Evolutionary conservation across 1,140 invertebrate species (phyloP).

Genomic region (Drosophila obscura): DNA sequence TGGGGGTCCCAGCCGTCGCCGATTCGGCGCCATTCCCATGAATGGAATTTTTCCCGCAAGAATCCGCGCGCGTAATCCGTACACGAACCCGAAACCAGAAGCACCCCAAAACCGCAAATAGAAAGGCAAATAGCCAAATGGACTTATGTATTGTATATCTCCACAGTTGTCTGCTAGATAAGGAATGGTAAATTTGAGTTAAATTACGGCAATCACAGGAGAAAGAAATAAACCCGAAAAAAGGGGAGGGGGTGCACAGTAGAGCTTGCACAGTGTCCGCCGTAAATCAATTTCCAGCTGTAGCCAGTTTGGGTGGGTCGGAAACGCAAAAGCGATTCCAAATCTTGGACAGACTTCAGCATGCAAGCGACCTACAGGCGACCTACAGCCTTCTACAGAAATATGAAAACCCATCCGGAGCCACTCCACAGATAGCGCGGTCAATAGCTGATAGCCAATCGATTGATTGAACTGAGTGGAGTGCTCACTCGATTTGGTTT

Average conservation of each 20-base stretch:
- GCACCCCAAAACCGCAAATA: constrained; percentile 25
- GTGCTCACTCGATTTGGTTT: constrained; percentile 7
- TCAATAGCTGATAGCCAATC: constrained; percentile 30
- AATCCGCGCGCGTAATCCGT: constrained; percentile 5
- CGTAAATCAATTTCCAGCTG: constrained; percentile 26
- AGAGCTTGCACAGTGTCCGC: neutral
- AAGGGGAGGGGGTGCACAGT: neutral
- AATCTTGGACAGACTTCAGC: constrained; percentile 8
- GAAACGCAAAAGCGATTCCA: constrained; percentile 22
- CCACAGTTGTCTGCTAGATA: constrained; percentile 48
- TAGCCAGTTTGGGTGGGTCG: neutral
- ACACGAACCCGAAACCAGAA: constrained; percentile 20
- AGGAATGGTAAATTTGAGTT: constrained; percentile 44
- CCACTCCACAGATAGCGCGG: constrained; percentile 7
- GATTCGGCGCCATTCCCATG: constrained; percentile 36
- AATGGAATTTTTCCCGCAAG: constrained; percentile 62
- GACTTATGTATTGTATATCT: constrained; percentile 18
- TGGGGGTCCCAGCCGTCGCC: neutral
- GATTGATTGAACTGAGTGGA: constrained; percentile 26
- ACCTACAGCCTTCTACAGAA: constrained; percentile 49
- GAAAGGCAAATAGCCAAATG: constrained; percentile 33
- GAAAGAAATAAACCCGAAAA: constrained; percentile 2
- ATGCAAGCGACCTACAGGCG: constrained; percentile 60
- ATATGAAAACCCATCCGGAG: neutral
- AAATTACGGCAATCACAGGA: constrained; percentile 26